Evolutionary conservation across 1,140 invertebrate species (phyloP).

Genomic region (Dufourea novaeangliae): DNA sequence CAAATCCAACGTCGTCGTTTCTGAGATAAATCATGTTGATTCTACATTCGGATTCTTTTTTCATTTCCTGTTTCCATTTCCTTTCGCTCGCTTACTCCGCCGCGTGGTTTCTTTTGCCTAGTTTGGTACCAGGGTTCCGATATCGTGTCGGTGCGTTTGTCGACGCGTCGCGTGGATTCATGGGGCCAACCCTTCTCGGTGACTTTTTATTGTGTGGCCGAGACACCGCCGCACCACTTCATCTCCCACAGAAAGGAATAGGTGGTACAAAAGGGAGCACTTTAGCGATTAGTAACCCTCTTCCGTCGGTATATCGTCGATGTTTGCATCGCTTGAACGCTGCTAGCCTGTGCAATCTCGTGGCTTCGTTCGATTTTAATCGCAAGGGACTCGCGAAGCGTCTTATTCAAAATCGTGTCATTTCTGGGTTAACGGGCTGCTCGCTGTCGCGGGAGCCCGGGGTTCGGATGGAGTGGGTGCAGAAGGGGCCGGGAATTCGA

Average conservation of each 20-base stretch:
- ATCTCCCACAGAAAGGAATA: conserved; percentile 15
- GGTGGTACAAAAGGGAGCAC: conserved; percentile 26
- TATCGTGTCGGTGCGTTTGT: conserved; percentile 18
- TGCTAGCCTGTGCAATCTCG: background rate
- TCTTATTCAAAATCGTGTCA: background rate
- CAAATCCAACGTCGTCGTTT: too few relatives aligned
- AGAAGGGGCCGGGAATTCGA: background rate
- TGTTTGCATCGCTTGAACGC: background rate
- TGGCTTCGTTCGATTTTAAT: background rate
- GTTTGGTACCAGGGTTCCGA: background rate
- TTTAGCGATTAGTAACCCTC: conserved; percentile 30
- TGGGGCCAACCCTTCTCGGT: background rate
- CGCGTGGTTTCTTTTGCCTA: too few relatives aligned
- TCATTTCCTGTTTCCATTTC: background rate
- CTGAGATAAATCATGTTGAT: too few relatives aligned
- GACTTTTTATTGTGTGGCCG: conserved; percentile 32
- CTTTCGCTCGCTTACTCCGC: background rate
- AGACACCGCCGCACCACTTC: conserved; percentile 22
- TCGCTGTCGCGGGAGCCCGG: background rate
- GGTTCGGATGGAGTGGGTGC: background rate
- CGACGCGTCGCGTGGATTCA: conserved; percentile 12
- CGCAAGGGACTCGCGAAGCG: background rate
- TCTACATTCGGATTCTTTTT: too few relatives aligned
- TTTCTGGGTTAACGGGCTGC: conserved; percentile 14
- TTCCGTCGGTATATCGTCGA: background rate